Evolutionary conservation across 2,113 vertebrate species (phyloP), one percentile per base, ranked within the genome.

Genomic region (Dinomys branickii): DNA sequence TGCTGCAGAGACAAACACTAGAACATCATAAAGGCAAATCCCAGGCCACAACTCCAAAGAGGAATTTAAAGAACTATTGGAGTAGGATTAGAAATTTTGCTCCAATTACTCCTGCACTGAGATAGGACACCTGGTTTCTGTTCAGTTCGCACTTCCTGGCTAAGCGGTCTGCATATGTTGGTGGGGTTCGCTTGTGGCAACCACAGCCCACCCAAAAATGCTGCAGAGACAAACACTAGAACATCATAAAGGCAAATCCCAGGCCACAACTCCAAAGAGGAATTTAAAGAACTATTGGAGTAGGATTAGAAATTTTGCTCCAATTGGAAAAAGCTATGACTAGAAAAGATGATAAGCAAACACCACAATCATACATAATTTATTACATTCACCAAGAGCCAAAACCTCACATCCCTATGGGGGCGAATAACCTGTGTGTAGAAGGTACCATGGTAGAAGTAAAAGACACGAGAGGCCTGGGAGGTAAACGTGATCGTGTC

Each of bases 281-380:
- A 78, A 50, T 78, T 50, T 78, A 50, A 78, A 50, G 44, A 50
- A 78, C 75, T 78, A 78, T 17, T 47, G 26, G 26, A 33, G 0
- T 14, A 78, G 75, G 75, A 50, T 78, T 50, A 50, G 28, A 78
- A 78, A 78, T 78, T 50, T 50, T 50, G 44, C 12, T 78, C 44
- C 12, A 47, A 47, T 13, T 77, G 24, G 82, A 47, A 82, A 88
- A 56, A 52, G 6, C 22, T 56, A 41, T 90, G 63, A 94, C n/a
- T 81, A 94, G 82, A 38, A 91, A 88, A 89, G 44, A 81, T 47
- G 47, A 59, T 85, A 33, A 94, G 81, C 52, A 85, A 91, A 88
- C 38, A 93, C 87, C 59, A 63, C 58, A 95, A 78, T 89, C 78
- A 91, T 12, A 61, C 35, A 52, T 81, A 77, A 85, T 58, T 93